phyloP scores from a whole-genome alignment of 2,888 invertebrate genomes.

The Cryptosula pallasiana region DNA sequence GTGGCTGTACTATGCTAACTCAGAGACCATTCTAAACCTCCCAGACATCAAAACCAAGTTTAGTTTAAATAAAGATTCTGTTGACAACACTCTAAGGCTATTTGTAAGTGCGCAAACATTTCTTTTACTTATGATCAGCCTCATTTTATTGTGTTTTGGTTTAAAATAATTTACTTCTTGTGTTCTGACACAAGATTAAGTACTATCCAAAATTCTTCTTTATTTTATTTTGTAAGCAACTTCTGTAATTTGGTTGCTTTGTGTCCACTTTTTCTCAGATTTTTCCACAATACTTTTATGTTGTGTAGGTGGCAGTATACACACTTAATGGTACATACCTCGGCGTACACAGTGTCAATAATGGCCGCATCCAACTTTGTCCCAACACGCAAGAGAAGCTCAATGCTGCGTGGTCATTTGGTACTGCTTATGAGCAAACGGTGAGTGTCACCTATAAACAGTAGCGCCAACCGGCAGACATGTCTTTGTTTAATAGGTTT shows the following conservation, averaged over 20 bases:
- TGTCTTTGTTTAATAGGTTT: no score
- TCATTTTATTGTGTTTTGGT: no score
- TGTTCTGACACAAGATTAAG: no score
- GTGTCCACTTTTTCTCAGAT: background rate
- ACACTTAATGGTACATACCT: conserved; percentile 48
- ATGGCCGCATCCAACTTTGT: conserved; percentile 52
- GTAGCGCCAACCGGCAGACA: no score
- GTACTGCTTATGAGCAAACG: conserved; percentile 44
- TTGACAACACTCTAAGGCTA: background rate
- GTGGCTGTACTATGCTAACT: conserved; percentile 38
- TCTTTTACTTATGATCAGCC: no score
- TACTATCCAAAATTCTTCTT: no score
- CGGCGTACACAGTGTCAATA: conserved; percentile 38
- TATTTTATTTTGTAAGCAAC: no score
- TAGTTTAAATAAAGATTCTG: conserved; percentile 36
- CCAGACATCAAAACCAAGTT: conserved; percentile 35
- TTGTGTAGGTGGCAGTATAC: conserved; percentile 38
- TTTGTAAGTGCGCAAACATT: background rate
- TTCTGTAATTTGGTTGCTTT: no score
- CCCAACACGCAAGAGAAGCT: conserved; percentile 35
- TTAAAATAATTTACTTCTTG: no score
- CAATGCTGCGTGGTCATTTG: conserved; percentile 51
- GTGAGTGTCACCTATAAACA: no score
- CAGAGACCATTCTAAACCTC: conserved; percentile 33
- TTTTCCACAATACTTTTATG: background rate